These are phyloP conservation scores for Netelia virgata DNA, from an alignment of 2,888 invertebrate species.

Conservation along the genomic window DNA sequence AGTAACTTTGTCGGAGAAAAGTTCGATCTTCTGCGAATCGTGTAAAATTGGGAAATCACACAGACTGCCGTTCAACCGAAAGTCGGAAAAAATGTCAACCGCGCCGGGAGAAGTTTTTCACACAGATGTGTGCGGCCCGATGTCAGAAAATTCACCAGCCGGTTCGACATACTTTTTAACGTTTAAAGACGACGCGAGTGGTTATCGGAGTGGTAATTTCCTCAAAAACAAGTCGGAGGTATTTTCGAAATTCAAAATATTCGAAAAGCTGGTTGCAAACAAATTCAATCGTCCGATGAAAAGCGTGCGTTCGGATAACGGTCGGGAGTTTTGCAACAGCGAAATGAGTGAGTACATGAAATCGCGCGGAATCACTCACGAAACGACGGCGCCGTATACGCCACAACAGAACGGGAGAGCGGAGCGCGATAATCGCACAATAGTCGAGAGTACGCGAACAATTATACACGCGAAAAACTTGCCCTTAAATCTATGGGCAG, in stretches of 20 bases:
- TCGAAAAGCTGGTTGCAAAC: conserved; percentile 38
- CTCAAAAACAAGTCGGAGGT: conserved; percentile 66
- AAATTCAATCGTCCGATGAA: conserved; percentile 53
- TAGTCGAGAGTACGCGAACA: conserved; percentile 64
- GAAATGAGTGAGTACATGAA: conserved; percentile 48
- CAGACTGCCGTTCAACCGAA: neutral
- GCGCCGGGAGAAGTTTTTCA: neutral
- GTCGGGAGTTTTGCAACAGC: conserved; percentile 57
- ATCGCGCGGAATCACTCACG: conserved; percentile 39
- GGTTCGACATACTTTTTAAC: conserved; percentile 39
- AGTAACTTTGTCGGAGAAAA: neutral
- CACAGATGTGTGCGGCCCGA: conserved; percentile 27
- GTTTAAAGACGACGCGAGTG: conserved; percentile 68
- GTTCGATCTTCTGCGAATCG: neutral
- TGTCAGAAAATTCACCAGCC: neutral
- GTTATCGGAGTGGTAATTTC: too few species aligned
- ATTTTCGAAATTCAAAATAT: conserved; percentile 41
- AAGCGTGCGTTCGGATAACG: conserved; percentile 63
- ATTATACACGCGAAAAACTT: conserved; percentile 44
- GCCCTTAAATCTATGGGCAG: conserved; percentile 67
- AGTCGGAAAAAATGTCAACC: neutral
- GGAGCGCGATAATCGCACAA: conserved; percentile 65
- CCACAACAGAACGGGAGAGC: conserved; percentile 68
- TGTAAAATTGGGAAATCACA: neutral
- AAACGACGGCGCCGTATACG: conserved; percentile 60